These are phyloP conservation scores for Calliphora vomitoria DNA, from an alignment of 2,888 invertebrate genomes.

Conservation along the genomic window DNA sequence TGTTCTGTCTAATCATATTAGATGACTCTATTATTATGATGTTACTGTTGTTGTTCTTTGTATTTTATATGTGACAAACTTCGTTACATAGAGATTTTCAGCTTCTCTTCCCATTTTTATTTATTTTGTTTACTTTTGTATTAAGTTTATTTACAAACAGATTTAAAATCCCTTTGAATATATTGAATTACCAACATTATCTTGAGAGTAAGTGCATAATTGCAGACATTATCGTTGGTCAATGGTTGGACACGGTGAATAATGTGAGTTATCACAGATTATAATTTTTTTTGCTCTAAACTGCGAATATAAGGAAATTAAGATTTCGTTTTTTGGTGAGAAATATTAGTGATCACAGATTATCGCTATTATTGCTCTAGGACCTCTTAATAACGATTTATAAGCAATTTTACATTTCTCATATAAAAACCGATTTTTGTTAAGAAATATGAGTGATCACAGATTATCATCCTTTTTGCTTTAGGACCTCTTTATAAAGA, in stretches of 20 bases:
- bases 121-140: conserved; percentile 16
- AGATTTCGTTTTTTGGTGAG: no score
- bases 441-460: no score
- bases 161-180: conserved; percentile 45
- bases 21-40: conserved; percentile 71
- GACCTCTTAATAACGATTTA: no score
- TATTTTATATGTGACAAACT: conserved; percentile 46
- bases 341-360: no score
- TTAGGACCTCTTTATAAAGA: no score
- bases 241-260: background rate
- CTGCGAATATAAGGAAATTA: no score
- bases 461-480: no score
- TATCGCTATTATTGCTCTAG: no score
- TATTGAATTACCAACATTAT: conserved; percentile 25
- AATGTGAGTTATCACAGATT: background rate
- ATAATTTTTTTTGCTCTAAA: no score
- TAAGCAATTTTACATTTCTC: no score
- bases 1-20: conserved; percentile 74
- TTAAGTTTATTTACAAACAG: conserved; percentile 55
- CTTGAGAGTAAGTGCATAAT: conserved; percentile 16
- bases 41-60: conserved; percentile 32
- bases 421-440: no score
- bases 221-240: conserved; percentile 19
- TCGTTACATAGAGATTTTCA: conserved; percentile 13
- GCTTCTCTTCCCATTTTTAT: no score